A percentile compares a stretch with the other conserved stretches of the same genome.
Evolutionary conservation across 2,113 vertebrate genomes (phyloP).

Genomic region (Opisthocomus hoazin): DNA sequence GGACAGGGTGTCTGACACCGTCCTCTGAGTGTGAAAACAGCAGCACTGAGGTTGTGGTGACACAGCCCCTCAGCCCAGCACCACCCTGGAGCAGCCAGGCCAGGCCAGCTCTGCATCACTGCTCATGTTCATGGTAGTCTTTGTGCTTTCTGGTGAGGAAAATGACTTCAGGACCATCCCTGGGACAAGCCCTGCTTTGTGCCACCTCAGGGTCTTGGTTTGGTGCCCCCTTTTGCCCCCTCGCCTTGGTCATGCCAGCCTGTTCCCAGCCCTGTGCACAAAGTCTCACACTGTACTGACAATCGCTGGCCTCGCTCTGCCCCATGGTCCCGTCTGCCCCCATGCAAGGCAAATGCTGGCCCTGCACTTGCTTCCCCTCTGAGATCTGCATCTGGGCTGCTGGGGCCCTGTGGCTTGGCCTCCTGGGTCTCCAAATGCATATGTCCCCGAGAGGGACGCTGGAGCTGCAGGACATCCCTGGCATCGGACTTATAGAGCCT

Average conservation of each 20-base stretch:
- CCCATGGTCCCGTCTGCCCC: fast-evolving
- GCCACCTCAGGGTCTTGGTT: not conserved
- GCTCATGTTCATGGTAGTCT: not conserved
- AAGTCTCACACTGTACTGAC: not conserved
- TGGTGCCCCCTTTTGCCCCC: not conserved
- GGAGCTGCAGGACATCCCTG: not conserved
- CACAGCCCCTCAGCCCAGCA: not conserved
- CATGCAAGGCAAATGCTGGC: not conserved
- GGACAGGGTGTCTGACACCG: no score
- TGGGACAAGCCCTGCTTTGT: not conserved
- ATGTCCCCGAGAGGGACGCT: fast-evolving
- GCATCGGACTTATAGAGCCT: not conserved
- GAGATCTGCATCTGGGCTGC: not conserved
- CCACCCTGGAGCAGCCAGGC: not conserved
- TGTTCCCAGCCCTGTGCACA: not conserved
- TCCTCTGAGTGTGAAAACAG: not conserved
- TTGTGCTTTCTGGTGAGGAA: not conserved
- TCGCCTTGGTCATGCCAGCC: not conserved
- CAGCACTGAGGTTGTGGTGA: not conserved
- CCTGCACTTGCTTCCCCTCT: not conserved
- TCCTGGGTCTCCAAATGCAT: not conserved
- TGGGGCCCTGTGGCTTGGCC: not conserved
- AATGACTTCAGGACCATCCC: not conserved
- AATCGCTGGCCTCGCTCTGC: not conserved
- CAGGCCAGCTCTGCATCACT: not conserved